These are phyloP conservation scores for Bubo scandiacus DNA, from an alignment of 2,113 vertebrate species.

Conservation along the genomic window DNA sequence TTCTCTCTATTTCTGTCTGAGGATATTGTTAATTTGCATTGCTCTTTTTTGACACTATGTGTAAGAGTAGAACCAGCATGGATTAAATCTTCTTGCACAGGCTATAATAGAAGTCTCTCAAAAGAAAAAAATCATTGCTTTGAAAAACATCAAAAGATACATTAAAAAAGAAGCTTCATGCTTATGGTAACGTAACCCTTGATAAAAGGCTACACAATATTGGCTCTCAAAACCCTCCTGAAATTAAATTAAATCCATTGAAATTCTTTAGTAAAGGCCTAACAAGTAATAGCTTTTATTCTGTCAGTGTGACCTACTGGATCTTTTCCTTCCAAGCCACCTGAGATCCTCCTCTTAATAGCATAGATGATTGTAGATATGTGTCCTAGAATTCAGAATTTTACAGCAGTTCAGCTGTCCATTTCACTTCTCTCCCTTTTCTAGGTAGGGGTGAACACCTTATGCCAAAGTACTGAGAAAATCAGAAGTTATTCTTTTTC, in stretches of 20 bases:
- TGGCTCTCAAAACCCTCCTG: conserved; percentile 35
- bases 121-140: conserved; percentile 31
- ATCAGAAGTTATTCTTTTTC: background rate
- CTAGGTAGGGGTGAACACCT: background rate
- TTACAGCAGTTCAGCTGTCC: background rate
- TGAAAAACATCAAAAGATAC: conserved; percentile 52
- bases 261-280: conserved; percentile 10
- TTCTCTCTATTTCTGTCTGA: background rate
- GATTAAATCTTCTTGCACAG: background rate
- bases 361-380: background rate
- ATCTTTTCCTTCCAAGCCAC: background rate
- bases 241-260: conserved; percentile 60
- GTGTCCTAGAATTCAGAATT: background rate
- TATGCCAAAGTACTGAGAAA: background rate
- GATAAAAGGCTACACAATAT: conserved; percentile 20
- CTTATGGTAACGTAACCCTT: conserved; percentile 11
- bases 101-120: conserved; percentile 25
- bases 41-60: background rate
- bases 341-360: background rate
- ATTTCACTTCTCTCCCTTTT: background rate
- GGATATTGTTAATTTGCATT: conserved; percentile 37
- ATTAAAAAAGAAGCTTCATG: conserved; percentile 6
- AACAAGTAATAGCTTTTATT: conserved; percentile 22
- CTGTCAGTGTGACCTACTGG: background rate
- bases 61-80: background rate